Percentiles rank a stretch among this genome's conserved stretches.
Conservation (phyloP, 1,140 invertebrate species). For the Aphaenogaster ashmeadi region DNA sequence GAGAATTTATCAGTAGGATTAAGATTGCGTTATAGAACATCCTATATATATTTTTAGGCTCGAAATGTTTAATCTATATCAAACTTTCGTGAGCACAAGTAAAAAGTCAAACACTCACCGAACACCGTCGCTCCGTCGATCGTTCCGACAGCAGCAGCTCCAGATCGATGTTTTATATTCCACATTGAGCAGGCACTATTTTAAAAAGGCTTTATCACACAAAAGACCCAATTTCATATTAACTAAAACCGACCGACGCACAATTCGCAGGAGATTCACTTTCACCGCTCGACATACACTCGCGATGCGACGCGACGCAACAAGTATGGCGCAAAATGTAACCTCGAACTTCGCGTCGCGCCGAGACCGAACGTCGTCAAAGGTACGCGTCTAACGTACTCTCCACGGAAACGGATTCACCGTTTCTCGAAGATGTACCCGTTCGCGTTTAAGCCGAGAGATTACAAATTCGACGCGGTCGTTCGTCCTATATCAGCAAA, state of each 20-base stretch:
- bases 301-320: background rate
- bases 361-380: background rate
- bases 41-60: background rate
- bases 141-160: background rate
- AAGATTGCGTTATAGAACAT: background rate
- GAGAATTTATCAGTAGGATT: background rate
- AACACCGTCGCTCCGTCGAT: background rate
- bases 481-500: background rate
- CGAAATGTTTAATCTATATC: background rate
- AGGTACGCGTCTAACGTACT: background rate
- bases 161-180: background rate
- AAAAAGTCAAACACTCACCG: conserved; percentile 7
- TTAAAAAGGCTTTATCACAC: background rate
- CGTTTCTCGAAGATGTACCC: background rate
- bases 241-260: background rate
- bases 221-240: background rate
- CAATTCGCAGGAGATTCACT: background rate
- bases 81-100: background rate
- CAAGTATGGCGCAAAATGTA: background rate
- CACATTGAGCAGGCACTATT: background rate
- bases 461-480: background rate
- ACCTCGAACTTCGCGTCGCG: background rate
- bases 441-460: background rate
- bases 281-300: background rate
- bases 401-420: background rate